phyloP scores from a whole-genome alignment of 2,797 vertebrate species.

The Squalus acanthias region DNA sequence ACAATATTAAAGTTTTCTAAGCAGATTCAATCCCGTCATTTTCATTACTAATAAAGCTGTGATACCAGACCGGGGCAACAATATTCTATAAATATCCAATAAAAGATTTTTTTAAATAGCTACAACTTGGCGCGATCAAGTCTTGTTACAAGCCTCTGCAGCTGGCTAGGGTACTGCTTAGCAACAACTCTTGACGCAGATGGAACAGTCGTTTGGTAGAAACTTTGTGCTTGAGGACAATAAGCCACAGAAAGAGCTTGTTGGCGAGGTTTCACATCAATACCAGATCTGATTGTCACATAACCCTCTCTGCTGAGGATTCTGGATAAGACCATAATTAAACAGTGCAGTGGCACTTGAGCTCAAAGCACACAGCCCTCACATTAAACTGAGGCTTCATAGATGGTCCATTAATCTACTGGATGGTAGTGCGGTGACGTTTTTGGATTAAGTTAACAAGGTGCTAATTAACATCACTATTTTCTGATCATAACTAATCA shows the following conservation, averaged over 20 bases:
- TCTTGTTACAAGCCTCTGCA: not conserved
- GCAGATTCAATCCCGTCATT: not conserved
- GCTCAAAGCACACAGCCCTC: not conserved
- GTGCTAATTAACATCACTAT: not conserved
- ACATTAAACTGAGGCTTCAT: not conserved
- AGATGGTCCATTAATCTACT: not conserved
- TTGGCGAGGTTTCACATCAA: not conserved
- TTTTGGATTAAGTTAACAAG: not conserved
- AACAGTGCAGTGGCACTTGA: not conserved
- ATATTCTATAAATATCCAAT: not conserved
- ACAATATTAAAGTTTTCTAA: not conserved
- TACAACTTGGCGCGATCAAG: not conserved
- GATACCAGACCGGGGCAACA: not conserved
- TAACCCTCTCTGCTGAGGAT: not conserved
- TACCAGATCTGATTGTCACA: not conserved
- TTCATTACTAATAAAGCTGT: too few relatives aligned
- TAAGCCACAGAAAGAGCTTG: not conserved
- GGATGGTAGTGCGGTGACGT: not conserved
- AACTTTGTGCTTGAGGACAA: not conserved
- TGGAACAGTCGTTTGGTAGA: not conserved
- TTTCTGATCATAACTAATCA: not conserved
- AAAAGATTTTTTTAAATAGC: not conserved
- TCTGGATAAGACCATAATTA: not conserved
- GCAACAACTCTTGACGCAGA: not conserved
- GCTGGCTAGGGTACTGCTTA: not conserved